Evolutionary conservation across 2,797 vertebrate genomes (phyloP), one percentile per base, ranked within the genome.

Genomic region (Onychomys torridus): DNA sequence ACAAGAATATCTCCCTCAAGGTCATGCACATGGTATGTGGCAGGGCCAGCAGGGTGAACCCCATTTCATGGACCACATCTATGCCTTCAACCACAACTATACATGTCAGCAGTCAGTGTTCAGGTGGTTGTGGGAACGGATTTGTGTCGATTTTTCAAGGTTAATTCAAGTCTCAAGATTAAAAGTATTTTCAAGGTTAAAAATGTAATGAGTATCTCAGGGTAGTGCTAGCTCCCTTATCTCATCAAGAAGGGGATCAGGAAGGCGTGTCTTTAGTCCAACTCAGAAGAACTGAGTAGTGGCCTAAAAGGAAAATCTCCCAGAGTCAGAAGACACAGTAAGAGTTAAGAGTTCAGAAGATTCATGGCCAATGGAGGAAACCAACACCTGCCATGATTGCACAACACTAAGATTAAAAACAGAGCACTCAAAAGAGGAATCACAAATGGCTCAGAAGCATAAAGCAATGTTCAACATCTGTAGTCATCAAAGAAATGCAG

Each of bases 131-230:
- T 82, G 52, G n/a, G 69, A 6, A 52, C 43, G 81, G 89, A 76
- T 6, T 25, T 37, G 32, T 43, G 34, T 0, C 57, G 57, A 81
- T 9, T 91, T 79, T n/a, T 77, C n/a, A 93, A 94, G 81, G 46
- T 67, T 63, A 91, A 89, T 59, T 90, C 94, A 87, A 65, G 10
- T 52, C 25, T 85, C 43, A 90, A 92, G 83, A 46, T 57, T 59
- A 95, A 75, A 61, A 89, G 73, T 63, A 92, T 94, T 88, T 43
- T 67, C 25, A 85, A 91, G 71, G 37, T 75, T 67, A 93, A 85
- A 88, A 93, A 90, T 0, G 65, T 32, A 85, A 9, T 17, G 43
- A 11, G 9, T 13, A 14, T 88, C 90, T 82, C 19, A 69, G 40
- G 77, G 43, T 25, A 91, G 49, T 93, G 46, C 23, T 40, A n/a